These are phyloP conservation scores for Drosophila monieri DNA, from an alignment of 2,888 invertebrate genomes.

Conservation along the genomic window DNA sequence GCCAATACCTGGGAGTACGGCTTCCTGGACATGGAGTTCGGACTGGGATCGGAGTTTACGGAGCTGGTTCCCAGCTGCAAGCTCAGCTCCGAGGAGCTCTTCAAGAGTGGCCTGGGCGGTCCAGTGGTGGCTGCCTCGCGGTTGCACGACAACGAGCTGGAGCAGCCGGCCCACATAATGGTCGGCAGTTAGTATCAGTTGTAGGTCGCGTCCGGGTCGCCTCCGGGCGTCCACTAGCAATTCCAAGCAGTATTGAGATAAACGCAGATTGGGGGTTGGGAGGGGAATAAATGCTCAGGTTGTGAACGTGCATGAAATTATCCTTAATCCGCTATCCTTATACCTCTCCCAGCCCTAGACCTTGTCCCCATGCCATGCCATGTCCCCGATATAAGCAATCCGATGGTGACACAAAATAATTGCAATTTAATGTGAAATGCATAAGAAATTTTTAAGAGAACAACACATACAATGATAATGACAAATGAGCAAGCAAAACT, in stretches of 20 bases:
- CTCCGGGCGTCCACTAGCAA: constrained; percentile 42
- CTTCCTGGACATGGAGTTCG: constrained; percentile 84
- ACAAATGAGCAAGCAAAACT: constrained; percentile 64
- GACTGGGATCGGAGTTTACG: constrained; percentile 85
- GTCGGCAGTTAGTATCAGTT: constrained; percentile 85
- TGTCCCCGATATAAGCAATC: constrained; percentile 25
- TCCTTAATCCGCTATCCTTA: constrained; percentile 18
- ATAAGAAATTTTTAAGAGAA: constrained; percentile 27
- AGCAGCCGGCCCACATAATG: constrained; percentile 86
- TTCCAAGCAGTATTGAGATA: constrained; percentile 69
- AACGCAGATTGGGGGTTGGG: constrained; percentile 13
- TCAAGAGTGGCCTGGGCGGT: constrained; percentile 84
- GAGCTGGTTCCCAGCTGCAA: constrained; percentile 85
- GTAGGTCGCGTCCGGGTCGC: constrained; percentile 71
- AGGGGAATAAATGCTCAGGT: constrained; percentile 82
- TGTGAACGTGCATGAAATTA: constrained; percentile 80
- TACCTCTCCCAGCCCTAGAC: constrained; percentile 10
- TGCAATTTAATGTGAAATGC: constrained; percentile 58
- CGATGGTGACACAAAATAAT: constrained; percentile 37
- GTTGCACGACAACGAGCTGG: constrained; percentile 84
- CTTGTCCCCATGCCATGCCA: constrained; percentile 1
- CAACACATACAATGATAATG: constrained; percentile 29
- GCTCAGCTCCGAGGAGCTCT: constrained; percentile 85
- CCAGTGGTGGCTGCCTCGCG: constrained; percentile 79
- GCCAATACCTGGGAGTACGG: constrained; percentile 83